Conservation (phyloP, 2,797 vertebrate species). For the Erpetoichthys calabaricus region DNA sequence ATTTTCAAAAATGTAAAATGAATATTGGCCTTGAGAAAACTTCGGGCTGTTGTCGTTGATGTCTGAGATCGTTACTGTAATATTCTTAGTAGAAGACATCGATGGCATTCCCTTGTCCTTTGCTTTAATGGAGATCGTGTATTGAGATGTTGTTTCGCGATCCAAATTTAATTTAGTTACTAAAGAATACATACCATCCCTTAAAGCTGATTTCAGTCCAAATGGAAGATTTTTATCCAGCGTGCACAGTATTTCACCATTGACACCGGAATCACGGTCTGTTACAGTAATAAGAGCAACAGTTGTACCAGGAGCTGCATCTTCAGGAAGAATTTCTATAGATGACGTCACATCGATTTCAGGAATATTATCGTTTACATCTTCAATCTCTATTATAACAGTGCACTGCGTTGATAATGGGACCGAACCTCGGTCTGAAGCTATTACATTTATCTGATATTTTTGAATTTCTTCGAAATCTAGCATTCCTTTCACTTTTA, state of each 20-base stretch:
- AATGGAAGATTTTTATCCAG: conserved; percentile 36
- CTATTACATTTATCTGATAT: conserved; percentile 39
- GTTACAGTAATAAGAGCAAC: conserved; percentile 60
- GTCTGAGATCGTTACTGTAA: conserved; percentile 47
- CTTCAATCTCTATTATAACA: conserved; percentile 43
- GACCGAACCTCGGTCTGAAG: conserved; percentile 39
- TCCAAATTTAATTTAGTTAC: conserved; percentile 48
- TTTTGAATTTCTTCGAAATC: conserved; percentile 31
- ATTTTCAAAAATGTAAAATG: conserved; percentile 49
- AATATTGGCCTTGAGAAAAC: conserved; percentile 52
- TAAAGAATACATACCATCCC: conserved; percentile 49
- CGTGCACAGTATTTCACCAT: conserved; percentile 46
- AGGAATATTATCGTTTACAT: conserved; percentile 51
- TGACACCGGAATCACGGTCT: conserved; percentile 55
- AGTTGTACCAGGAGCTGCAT: conserved; percentile 42
- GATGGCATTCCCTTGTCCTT: conserved; percentile 48
- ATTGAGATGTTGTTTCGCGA: conserved; percentile 38
- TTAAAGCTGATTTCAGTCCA: conserved; percentile 48
- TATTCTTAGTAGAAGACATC: conserved; percentile 31
- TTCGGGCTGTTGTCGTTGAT: conserved; percentile 58
- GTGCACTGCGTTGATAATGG: conserved; percentile 45
- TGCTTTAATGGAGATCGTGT: conserved; percentile 47
- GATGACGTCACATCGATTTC: conserved; percentile 42
- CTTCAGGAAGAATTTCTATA: conserved; percentile 31
- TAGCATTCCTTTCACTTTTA: conserved; percentile 18